Base-by-base conservation (phyloP, 2,113 vertebrate genomes). In the Bolborhynchus lineola region DNA sequence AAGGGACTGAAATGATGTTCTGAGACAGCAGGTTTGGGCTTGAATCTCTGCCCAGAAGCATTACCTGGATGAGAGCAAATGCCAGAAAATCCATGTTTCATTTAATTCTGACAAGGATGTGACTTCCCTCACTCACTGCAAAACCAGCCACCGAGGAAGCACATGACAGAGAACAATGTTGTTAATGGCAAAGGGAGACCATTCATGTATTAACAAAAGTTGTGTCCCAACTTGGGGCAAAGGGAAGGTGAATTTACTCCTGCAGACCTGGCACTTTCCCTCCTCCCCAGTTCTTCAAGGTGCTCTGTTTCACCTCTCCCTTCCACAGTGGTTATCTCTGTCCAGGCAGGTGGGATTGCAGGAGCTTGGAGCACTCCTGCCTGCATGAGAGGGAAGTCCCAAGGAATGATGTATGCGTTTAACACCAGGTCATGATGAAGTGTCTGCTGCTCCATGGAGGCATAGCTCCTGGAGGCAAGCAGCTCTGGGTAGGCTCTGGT, bases 231-330 rank as follows among this genome's bases (percentile, higher is more conserved):
- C 3, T 41, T 39, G 39, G 46, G 44, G n/a, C n/a, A 62, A 47
- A 78, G 25, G 67, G 50, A 74, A 72, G 23, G 53, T 12, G 80
- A 55, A 17, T 74, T 49, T 42, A 26, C 31, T 1, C 1, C 60
- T 25, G 16, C 31, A 17, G 15, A n/a, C 26, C 35, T 4, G 35
- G 26, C 46, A 1, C 0, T 55, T 44, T 57, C 41, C 47, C 29
- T 49, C 23, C 31, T 84, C 52, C 26, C 47, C 6, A 3, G 18
- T 44, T 80, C 37, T 44, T 55, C 31, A 26, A 1, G 0, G 26
- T 6, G 35, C 26, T 68, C 0, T 0, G 7, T 57, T 42, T 44
- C 7, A 2, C 39, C 3, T 0, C 14, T 33, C 15, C 13, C 2
- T 53, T 35, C 39, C 1, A 3, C 28, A 20, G 50, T 4, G 44